Base-by-base conservation (phyloP, 2,888 invertebrate genomes). In the Coenonympha glycerion region DNA sequence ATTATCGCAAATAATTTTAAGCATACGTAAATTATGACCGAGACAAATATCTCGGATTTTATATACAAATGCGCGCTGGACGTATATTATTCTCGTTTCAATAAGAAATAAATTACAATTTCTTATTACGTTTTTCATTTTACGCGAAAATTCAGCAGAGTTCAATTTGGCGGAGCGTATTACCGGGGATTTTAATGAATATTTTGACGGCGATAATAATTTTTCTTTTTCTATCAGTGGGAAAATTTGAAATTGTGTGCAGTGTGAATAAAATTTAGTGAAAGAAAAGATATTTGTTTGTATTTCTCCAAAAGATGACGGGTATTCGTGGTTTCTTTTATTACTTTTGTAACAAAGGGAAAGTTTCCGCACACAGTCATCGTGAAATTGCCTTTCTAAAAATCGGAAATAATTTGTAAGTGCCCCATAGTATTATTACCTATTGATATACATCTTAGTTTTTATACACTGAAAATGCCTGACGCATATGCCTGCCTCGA, bases 91-190 rank as follows among this genome's bases (percentile, higher is more conserved):
- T 79, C 82, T 78, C 80, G 75, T 83, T 85, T 83, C 86, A 84
- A 86, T 85, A 82, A 83, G 86, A 86, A 83, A 85, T 86, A 85
- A 86, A 86, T 84, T 86, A 81, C 79, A 79, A 83, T 83, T 85
- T 83, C 81, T 84, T 86, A 85, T 84, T 86, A 85, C 79, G 74
- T 81, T 86, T 80, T 77, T 83, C 79, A 83, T 83, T 82, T 80
- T 74, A 73, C 68, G 71, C 65, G 74, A 73, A 77, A 78, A 81
- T 82, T 78, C 79, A 77, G 79, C 77, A 78, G 79, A 61, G 77
- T 79, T 76, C 73, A 76, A 76, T 82, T 81, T 76, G 71, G 69
- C 69, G 72, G 69, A 61, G 69, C 71, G 73, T 73, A 73, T 69
- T 73, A 69, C 71, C 68, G 67, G 60, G 66, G 65, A 72, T 75